phyloP scores from a whole-genome alignment of 2,888 invertebrate genomes.

The Erebia palarica region DNA sequence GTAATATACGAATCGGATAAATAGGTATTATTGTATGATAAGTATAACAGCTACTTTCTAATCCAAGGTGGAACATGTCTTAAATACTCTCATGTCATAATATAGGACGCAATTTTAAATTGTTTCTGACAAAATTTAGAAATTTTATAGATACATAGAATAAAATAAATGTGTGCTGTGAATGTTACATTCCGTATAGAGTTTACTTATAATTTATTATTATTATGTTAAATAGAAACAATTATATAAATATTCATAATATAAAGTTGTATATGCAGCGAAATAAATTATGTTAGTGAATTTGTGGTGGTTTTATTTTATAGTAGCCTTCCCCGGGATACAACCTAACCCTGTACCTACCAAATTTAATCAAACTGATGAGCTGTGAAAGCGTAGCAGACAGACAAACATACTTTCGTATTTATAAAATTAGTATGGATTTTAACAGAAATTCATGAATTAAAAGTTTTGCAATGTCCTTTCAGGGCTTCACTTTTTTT shows the following conservation, averaged over 20 bases:
- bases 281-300: conserved; percentile 41
- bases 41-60: neutral
- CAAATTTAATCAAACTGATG: too few relatives aligned
- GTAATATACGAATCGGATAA: too few relatives aligned
- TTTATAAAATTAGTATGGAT: too few relatives aligned
- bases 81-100: neutral
- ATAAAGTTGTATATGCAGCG: conserved; percentile 36
- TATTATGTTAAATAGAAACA: conserved; percentile 25
- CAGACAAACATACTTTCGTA: too few relatives aligned
- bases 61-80: neutral
- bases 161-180: conserved; percentile 44
- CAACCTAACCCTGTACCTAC: too few relatives aligned
- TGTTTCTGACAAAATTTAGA: neutral
- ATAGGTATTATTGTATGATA: too few relatives aligned
- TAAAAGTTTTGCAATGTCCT: too few relatives aligned
- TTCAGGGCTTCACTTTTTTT: too few relatives aligned
- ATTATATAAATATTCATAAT: conserved; percentile 23
- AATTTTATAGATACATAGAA: neutral
- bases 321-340: too few relatives aligned
- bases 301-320: conserved; percentile 21
- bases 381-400: too few relatives aligned
- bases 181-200: conserved; percentile 44
- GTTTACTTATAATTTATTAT: conserved; percentile 38
- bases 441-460: too few relatives aligned
- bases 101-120: conserved; percentile 11